Conservation (phyloP, 2,113 vertebrate species). For the Tretioscincus oriximinensis region DNA sequence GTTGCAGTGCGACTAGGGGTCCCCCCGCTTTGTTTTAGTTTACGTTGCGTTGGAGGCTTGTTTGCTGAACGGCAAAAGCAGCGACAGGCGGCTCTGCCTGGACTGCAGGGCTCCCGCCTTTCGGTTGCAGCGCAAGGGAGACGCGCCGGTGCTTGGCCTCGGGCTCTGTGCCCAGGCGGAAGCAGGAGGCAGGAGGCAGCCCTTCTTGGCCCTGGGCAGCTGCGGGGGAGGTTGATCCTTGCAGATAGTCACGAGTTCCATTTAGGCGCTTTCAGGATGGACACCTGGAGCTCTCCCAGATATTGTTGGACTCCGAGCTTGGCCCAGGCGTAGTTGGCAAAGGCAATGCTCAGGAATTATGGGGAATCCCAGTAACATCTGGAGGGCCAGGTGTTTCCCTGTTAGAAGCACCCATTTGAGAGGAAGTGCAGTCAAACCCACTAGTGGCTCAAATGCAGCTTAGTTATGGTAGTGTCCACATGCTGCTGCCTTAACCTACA, state of each 20-base stretch:
- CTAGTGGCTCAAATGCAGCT: too few relatives aligned
- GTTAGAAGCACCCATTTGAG: not conserved
- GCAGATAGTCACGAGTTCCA: not conserved
- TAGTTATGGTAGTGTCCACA: too few relatives aligned
- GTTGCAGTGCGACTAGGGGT: too few relatives aligned
- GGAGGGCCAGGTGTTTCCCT: not conserved
- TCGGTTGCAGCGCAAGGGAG: not conserved
- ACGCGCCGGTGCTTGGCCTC: too few relatives aligned
- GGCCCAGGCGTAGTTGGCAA: not conserved
- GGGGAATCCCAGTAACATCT: not conserved
- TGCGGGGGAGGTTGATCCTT: too few relatives aligned
- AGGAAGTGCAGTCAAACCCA: not conserved
- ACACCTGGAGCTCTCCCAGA: not conserved
- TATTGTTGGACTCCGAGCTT: not conserved
- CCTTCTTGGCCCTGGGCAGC: too few relatives aligned
- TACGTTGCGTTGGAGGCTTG: not conserved
- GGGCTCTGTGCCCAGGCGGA: too few relatives aligned
- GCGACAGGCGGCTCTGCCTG: too few relatives aligned
- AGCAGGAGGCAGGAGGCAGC: too few relatives aligned
- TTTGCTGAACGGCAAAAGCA: too few relatives aligned
- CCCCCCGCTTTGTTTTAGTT: too few relatives aligned
- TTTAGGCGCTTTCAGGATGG: not conserved
- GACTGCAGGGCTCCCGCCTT: not conserved
- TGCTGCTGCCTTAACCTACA: too few relatives aligned
- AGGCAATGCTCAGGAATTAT: not conserved